Base-by-base conservation (phyloP, 2,888 invertebrate species). In the Drosophila seclusa region DNA sequence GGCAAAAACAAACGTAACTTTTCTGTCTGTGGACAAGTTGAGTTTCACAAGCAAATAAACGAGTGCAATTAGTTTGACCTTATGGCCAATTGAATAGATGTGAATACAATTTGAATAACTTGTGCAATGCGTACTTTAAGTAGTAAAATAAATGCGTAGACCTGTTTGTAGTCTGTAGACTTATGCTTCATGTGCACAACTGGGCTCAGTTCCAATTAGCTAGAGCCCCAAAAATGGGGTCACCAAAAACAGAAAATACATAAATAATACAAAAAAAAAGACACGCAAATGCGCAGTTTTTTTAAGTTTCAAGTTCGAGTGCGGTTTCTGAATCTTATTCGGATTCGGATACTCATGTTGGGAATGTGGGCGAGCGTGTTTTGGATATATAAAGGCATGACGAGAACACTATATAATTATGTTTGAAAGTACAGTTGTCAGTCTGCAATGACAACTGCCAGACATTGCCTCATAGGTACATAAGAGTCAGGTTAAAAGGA, bases 31-130 rank as follows among this genome's bases (percentile, higher is more conserved):
- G 8, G n/a, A 24, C 10, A 38, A 54, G 32, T 29, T 32, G 24
- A 48, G 27, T 52, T 45, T 32, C 38, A 24, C n/a, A 69, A 21
- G 21, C 42, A 29, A 60, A 48, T 49, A 68, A 73, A 77, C 59
- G 67, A 76, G 82, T 77, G 78, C 80, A 87, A 87, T 87, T 83
- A 82, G 69, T 68, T 82, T 89, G 89, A 89, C 87, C 87, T 89
- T 85, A 73, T 74, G 54, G 60, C 61, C 76, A 87, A 87, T 89
- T 89, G 84, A 81, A 66, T 50, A n/a, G 58, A 77, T 59, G 61
- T 64, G 78, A 66, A 68, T 60, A 72, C 60, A 65, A 60, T 72
- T 78, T 65, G 59, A 69, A 62, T 78, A 65, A 54, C 40, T 70
- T 13, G 64, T 32, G 42, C 48, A 40, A 24, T 11, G 36, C 36